A percentile compares a stretch with the other conserved stretches of the same genome.
Evolutionary conservation across 2,797 vertebrate species (phyloP).

Genomic region (Enteromius fasciolatus): DNA sequence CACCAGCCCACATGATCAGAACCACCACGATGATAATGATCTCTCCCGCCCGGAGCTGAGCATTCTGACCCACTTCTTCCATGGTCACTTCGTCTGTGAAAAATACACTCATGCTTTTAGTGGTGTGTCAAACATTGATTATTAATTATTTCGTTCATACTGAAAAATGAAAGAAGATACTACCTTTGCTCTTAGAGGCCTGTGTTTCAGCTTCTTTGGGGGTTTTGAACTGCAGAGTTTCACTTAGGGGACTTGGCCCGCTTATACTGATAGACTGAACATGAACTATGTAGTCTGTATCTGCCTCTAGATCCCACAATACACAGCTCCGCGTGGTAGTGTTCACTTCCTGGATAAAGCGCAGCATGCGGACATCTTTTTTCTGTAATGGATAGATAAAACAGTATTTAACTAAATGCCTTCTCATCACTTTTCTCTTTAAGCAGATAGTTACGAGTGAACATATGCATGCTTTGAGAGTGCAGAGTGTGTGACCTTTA

Average conservation of each 20-base stretch:
- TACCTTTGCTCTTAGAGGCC: slow-evolving; percentile 92
- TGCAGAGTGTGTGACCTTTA: not conserved
- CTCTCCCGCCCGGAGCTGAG: slow-evolving; percentile 89
- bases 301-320: slow-evolving; percentile 96
- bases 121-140: not conserved
- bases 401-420: slow-evolving; percentile 4
- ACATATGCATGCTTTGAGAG: not conserved
- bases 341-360: slow-evolving; percentile 98
- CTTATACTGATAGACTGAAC: slow-evolving; percentile 93
- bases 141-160: not conserved
- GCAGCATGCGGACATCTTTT: slow-evolving; percentile 94
- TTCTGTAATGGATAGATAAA: slow-evolving; percentile 76
- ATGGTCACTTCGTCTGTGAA: slow-evolving; percentile 91
- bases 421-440: not conserved
- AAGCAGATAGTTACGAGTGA: not conserved
- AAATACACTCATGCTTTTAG: slow-evolving; percentile 15
- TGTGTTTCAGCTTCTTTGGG: slow-evolving; percentile 89
- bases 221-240: slow-evolving; percentile 90
- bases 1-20: slow-evolving; percentile 96
- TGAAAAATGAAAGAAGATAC: not conserved
- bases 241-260: slow-evolving; percentile 90
- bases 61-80: slow-evolving; percentile 88
- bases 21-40: slow-evolving; percentile 95
- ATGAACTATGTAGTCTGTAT: slow-evolving; percentile 95
- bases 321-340: slow-evolving; percentile 94